Evolutionary conservation across 1,140 invertebrate genomes (phyloP), one percentile per base, ranked within the genome.

Genomic region (Arion vulgaris): DNA sequence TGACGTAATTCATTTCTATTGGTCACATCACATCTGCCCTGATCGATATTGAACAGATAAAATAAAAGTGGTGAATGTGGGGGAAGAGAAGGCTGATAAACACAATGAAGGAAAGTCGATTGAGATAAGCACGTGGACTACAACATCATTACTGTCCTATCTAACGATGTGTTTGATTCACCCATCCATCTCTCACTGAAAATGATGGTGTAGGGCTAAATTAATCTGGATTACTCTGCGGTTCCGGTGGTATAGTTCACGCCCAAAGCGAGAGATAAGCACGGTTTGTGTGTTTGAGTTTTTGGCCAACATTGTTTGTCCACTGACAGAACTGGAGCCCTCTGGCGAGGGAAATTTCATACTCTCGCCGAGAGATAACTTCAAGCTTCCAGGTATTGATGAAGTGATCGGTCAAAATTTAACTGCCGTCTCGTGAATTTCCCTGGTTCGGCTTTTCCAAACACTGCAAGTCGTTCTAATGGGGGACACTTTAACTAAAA

Each of bases 251-350:
- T 9, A 62, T 9, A 62, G 57, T 62, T 62, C 15, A 62, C 57
- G 57, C 57, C 57, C 11, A 62, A 62, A 13, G 57, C 57, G 57
- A 62, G 57, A 62, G 57, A 62, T 62, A 62, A 62, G 57, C 57
- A 62, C 57, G 13, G 57, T 62, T 62, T 23, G 26, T 62, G 57
- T 62, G 57, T 62, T 62, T 62, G 57, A 62, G 57, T 62, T 62
- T n/a, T 62, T n/a, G 57, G 57, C 57, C 57, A 19, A n/a, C 13
- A 9, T 62, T 62, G 57, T 62, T 62, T 62, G 57, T 62, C 26
- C 26, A 15, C 26, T n/a, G 57, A 9, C 57, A 62, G 57, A n/a
- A 62, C 26, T 5, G 11, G 57, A 62, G 57, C 4, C 26, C 57
- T 5, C 11, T 62, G 26, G 57, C 13, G 57, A 62, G 57, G 57